Evolutionary conservation across 2,113 vertebrate species (phyloP).

Genomic region (Tyrannus savana): DNA sequence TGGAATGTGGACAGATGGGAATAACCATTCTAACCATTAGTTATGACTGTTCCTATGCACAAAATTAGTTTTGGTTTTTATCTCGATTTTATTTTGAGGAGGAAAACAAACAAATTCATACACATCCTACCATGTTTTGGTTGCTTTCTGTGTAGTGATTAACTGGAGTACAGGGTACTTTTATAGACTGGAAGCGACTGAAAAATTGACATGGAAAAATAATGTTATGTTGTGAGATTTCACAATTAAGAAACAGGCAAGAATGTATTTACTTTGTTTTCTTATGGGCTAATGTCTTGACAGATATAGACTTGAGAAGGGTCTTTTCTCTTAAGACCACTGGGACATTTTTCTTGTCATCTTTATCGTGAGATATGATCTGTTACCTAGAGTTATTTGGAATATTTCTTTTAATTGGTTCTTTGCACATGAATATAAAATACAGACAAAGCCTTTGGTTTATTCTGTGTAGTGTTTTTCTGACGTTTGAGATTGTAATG

Average conservation of each 20-base stretch:
- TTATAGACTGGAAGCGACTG: background rate
- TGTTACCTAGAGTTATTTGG: background rate
- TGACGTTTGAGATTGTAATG: background rate
- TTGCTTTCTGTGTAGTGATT: background rate
- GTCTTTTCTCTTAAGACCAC: background rate
- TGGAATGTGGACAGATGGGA: constrained; percentile 11
- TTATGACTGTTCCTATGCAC: background rate
- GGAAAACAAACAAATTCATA: background rate
- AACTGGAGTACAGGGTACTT: background rate
- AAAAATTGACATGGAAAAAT: background rate
- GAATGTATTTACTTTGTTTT: background rate
- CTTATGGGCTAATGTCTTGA: background rate
- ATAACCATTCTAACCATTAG: background rate
- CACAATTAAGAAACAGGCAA: background rate
- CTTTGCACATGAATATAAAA: background rate
- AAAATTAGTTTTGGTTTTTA: background rate
- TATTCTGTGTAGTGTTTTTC: background rate
- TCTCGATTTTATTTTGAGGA: background rate
- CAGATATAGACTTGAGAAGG: background rate
- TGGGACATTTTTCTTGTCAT: background rate
- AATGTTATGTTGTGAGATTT: background rate
- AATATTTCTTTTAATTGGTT: background rate
- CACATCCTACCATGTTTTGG: background rate
- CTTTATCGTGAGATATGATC: background rate
- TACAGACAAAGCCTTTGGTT: background rate